Conservation (phyloP, 2,113 vertebrate species). For the Pheucticus melanocephalus region DNA sequence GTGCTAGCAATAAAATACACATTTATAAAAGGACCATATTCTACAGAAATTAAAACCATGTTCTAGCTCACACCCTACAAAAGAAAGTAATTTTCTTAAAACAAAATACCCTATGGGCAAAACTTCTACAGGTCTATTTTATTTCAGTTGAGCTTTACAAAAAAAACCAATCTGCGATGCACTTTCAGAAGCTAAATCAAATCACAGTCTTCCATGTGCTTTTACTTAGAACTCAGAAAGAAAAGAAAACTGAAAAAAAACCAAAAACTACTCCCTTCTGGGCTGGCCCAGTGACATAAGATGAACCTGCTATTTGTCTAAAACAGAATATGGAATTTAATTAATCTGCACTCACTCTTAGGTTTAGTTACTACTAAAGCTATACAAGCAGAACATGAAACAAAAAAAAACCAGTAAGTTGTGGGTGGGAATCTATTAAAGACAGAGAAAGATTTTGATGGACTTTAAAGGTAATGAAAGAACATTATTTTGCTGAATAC, state of each 20-base stretch:
- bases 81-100: background rate
- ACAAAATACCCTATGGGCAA: background rate
- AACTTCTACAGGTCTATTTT: background rate
- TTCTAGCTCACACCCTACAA: rapidly evolving
- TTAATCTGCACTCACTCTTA: background rate
- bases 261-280: background rate
- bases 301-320: background rate
- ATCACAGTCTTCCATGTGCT: background rate
- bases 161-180: background rate
- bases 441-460: background rate
- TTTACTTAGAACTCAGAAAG: background rate
- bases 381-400: background rate
- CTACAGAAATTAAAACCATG: background rate
- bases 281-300: background rate
- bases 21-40: background rate
- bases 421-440: background rate
- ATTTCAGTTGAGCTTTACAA: background rate
- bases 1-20: background rate
- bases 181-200: background rate
- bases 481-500: background rate
- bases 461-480: background rate
- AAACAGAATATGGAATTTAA: background rate
- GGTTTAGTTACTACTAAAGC: background rate
- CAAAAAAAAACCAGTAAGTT: background rate
- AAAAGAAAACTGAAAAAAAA: background rate